A percentile compares a stretch with the other conserved stretches of the same genome.
Conservation (phyloP, 2,888 invertebrate genomes). For the Eristalis intricaria region DNA sequence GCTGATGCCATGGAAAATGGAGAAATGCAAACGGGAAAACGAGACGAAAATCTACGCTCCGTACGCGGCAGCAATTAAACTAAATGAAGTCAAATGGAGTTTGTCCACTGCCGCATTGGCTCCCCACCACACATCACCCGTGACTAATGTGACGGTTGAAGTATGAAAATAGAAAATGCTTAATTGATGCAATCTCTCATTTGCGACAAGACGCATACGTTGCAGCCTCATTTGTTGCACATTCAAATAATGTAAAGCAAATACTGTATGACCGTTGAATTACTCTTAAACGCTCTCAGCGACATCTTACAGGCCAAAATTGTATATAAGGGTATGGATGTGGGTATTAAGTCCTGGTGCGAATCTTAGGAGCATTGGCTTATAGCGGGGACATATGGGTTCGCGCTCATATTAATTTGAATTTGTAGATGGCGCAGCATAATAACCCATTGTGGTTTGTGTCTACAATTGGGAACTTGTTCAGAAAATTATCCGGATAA, state of each 20-base stretch:
- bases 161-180: constrained; percentile 58
- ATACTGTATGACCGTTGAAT: constrained; percentile 2
- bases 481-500: no score
- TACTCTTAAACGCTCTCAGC: neutral
- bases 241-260: constrained; percentile 21
- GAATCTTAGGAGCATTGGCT: neutral
- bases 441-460: no score
- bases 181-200: constrained; percentile 57
- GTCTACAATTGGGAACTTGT: no score
- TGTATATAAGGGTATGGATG: neutral
- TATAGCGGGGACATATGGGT: no score
- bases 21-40: constrained; percentile 31
- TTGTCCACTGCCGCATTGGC: constrained; percentile 26
- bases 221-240: constrained; percentile 21
- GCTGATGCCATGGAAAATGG: neutral
- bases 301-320: neutral
- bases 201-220: constrained; percentile 19
- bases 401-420: no score
- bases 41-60: constrained; percentile 39
- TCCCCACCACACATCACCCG: constrained; percentile 34
- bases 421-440: no score
- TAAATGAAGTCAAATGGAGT: constrained; percentile 68
- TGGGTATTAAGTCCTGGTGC: neutral
- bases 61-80: constrained; percentile 46
- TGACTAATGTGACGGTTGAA: constrained; percentile 55